Evolutionary conservation across 1,140 invertebrate genomes (phyloP).

Genomic region (Chrysoperla carnea): DNA sequence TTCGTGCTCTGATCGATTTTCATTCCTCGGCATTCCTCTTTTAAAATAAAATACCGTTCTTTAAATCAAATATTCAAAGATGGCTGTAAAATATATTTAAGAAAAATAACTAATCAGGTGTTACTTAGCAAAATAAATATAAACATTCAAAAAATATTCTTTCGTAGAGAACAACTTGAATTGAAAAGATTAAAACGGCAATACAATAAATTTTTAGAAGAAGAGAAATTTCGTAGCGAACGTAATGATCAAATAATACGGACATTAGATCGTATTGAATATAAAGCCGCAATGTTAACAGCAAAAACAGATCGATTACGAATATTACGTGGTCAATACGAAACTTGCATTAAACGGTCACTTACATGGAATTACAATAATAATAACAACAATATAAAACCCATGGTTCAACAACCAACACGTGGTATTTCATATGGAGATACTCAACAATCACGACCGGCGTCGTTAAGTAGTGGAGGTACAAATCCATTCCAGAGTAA

Average conservation of each 20-base stretch:
- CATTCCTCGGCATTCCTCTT: no score
- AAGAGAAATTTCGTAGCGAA: slow-evolving; percentile 33
- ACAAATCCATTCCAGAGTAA: no score
- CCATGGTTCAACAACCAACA: background rate
- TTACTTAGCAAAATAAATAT: no score
- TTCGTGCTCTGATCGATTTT: no score
- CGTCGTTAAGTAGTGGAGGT: no score
- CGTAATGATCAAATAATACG: slow-evolving; percentile 35
- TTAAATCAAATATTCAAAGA: no score
- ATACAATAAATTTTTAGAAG: slow-evolving; percentile 39
- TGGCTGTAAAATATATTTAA: no score
- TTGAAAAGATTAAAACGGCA: slow-evolving; percentile 29
- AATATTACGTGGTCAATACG: slow-evolving; percentile 21
- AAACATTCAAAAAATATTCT: background rate
- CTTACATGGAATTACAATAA: no score
- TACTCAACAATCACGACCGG: no score
- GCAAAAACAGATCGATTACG: slow-evolving; percentile 40
- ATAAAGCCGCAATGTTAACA: slow-evolving; percentile 29
- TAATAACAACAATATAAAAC: background rate
- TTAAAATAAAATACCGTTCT: no score
- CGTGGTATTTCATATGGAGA: no score
- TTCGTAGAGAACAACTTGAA: slow-evolving; percentile 15
- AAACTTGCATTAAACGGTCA: slow-evolving; percentile 7
- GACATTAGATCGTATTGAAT: slow-evolving; percentile 35
- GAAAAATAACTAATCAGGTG: no score